Evolutionary conservation across 2,113 vertebrate species (phyloP), one percentile per base, ranked within the genome.

Genomic region (Camelus dromedarius): DNA sequence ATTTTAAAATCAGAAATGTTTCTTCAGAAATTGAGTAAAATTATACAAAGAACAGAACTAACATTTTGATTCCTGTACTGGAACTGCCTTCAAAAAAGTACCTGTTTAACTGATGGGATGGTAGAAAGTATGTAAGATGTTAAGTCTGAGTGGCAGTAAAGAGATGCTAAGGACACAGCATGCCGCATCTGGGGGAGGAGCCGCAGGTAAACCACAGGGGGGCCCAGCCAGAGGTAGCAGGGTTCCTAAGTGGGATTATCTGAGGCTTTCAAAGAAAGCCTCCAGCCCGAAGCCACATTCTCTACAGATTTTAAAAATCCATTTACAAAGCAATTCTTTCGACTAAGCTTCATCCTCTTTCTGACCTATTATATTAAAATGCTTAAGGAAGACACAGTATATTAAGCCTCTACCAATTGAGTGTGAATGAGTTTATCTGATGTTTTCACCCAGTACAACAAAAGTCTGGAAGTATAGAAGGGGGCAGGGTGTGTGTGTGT

Each of bases 251-350:
- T 62, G 58, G 48, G 26, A 77, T 69, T 32, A 91, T 84, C 80
- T 14, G 48, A 64, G 35, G 48, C 5, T 0, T 28, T 56, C 38
- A 42, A 69, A 73, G 69, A 58, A 96, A 89, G 10, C 67, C 5
- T 56, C 32, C 42, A n/a, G 60, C 30, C 28, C 70, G 69, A 86
- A 96, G 83, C 50, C 70, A 56, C 87, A 56, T 77, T 77, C 38
- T 70, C 19, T 30, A 60, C 24, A 48, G 54, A 94, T 60, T 88
- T 46, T 52, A 35, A 91, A 93, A 96, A 89, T 86, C 88, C 69
- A 50, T 60, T 96, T 70, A 90, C 50, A 91, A 92, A 89, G 80
- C 42, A 77, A 91, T 94, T 94, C 70, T 88, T 92, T 86, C 76
- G n/a, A 62, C 28, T 48, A 81, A 93, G 83, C 19, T 58, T 77